A percentile compares a stretch with the other conserved stretches of the same genome.
phyloP scores from a whole-genome alignment of 1,140 invertebrate species.

The Habropoda laboriosa region DNA sequence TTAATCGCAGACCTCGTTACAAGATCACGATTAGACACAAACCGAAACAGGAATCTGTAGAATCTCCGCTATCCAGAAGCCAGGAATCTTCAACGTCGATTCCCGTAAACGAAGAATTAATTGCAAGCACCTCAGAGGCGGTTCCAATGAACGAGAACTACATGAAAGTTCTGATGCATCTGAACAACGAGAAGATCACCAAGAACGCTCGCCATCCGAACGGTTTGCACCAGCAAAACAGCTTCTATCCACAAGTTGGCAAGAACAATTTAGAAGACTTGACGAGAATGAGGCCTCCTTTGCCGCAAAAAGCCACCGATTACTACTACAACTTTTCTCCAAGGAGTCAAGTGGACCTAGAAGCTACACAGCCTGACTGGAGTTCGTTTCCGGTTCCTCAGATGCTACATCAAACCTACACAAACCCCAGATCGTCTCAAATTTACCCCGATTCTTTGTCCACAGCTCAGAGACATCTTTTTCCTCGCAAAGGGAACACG shows the following conservation, averaged over 20 bases:
- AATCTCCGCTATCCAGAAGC: neutral
- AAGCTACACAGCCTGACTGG: neutral
- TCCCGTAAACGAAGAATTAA: neutral
- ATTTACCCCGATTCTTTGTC: neutral
- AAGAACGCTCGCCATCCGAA: neutral
- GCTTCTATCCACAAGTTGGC: neutral
- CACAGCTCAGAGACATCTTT: neutral
- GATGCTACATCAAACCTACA: neutral
- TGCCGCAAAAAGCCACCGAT: neutral
- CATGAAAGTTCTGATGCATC: constrained; percentile 46
- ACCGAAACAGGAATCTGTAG: neutral
- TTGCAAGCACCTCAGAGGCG: neutral
- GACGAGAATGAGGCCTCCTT: constrained; percentile 49
- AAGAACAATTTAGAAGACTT: constrained; percentile 24
- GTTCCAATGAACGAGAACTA: constrained; percentile 23
- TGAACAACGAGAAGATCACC: constrained; percentile 26
- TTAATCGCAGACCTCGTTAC: constrained; percentile 34
- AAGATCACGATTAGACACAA: constrained; percentile 42
- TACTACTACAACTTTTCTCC: neutral
- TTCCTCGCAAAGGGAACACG: neutral
- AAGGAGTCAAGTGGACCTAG: neutral
- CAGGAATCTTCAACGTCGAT: neutral
- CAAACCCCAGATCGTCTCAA: neutral
- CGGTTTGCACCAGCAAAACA: neutral
- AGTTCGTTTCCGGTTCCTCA: neutral